Conservation (phyloP, 2,797 vertebrate species). For the Pempheris klunzingeri region DNA sequence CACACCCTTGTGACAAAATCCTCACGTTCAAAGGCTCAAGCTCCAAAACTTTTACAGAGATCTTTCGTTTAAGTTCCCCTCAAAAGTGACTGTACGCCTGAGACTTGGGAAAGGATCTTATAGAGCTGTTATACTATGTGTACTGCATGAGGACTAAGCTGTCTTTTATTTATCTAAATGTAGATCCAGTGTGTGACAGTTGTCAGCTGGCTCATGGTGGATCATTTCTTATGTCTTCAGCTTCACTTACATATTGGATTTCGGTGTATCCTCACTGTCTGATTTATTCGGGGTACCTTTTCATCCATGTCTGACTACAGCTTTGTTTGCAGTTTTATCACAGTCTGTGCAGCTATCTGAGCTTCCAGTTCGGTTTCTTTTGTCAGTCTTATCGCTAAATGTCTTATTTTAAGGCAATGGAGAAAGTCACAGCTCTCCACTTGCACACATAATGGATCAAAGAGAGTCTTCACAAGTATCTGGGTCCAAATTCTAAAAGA, state of each 20-base stretch:
- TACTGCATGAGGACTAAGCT: conserved; percentile 18
- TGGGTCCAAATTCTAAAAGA: conserved; percentile 14
- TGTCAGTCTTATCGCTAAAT: conserved; percentile 53
- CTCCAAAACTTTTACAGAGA: conserved; percentile 20
- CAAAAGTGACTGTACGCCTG: background rate
- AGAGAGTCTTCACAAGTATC: conserved; percentile 19
- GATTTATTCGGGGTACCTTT: conserved; percentile 32
- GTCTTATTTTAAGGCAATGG: conserved; percentile 55
- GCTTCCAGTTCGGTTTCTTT: conserved; percentile 44
- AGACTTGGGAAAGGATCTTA: background rate
- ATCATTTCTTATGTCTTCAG: conserved; percentile 17
- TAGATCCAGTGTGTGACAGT: conserved; percentile 26
- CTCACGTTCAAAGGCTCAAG: conserved; percentile 11
- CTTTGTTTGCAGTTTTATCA: conserved; percentile 65
- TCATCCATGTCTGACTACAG: conserved; percentile 51
- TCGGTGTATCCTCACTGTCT: conserved; percentile 33
- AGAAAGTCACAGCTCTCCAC: conserved; percentile 36
- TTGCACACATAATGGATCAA: conserved; percentile 5
- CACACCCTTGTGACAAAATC: conserved; percentile 26
- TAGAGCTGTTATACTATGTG: background rate
- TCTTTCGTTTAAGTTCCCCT: conserved; percentile 25
- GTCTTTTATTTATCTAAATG: conserved; percentile 22
- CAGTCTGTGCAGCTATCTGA: conserved; percentile 49
- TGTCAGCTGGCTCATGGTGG: conserved; percentile 8
- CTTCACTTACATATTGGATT: conserved; percentile 29